Conservation (phyloP, 2,113 vertebrate species). For the Blennius ocellaris region DNA sequence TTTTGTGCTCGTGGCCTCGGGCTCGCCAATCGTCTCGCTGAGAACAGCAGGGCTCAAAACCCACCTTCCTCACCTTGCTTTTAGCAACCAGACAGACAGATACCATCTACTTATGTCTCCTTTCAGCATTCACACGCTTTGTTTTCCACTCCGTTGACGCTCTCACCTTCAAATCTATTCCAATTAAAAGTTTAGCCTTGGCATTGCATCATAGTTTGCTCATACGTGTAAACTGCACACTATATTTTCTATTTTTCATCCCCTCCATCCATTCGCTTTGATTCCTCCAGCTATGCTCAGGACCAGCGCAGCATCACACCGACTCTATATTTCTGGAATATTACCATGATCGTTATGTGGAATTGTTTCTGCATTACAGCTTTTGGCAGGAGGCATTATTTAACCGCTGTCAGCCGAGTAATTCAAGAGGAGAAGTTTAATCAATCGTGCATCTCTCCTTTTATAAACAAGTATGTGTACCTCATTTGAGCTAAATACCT, state of each 20-base stretch:
- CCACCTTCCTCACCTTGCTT: slow-evolving; percentile 12
- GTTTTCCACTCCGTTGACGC: background rate
- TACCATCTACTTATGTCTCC: background rate
- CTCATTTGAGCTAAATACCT: slow-evolving; percentile 38
- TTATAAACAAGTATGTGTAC: slow-evolving; percentile 18
- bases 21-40: slow-evolving; percentile 11
- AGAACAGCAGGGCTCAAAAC: slow-evolving; percentile 9
- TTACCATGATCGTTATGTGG: slow-evolving; percentile 8
- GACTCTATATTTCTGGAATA: slow-evolving; percentile 1
- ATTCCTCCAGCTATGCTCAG: background rate
- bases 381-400: slow-evolving; percentile 24
- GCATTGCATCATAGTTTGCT: background rate
- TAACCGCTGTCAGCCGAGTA: slow-evolving; percentile 8
- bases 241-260: no score
- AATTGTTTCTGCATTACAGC: slow-evolving; percentile 17
- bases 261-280: background rate
- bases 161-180: background rate
- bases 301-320: background rate
- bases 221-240: no score
- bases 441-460: slow-evolving; percentile 11
- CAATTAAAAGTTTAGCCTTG: background rate
- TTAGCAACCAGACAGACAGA: background rate
- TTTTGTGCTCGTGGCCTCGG: background rate
- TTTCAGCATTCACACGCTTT: background rate
- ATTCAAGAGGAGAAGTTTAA: slow-evolving; percentile 7